Conservation (phyloP, 1,140 invertebrate species). For the Pteromalus puparum region DNA sequence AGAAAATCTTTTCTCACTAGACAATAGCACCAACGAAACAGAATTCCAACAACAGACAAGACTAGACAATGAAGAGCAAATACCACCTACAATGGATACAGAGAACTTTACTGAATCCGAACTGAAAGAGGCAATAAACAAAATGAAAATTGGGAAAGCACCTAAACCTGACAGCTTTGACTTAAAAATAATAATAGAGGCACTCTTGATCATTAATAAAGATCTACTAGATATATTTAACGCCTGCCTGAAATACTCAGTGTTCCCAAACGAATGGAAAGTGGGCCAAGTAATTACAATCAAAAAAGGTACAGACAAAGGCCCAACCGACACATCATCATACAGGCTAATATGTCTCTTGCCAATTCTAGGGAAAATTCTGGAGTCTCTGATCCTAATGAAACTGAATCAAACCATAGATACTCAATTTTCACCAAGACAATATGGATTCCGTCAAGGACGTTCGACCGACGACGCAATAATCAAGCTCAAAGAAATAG, state of each 20-base stretch:
- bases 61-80: no score
- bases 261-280: slow-evolving; percentile 52
- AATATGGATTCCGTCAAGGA: slow-evolving; percentile 29
- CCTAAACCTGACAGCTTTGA: no score
- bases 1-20: no score
- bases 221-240: slow-evolving; percentile 28
- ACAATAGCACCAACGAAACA: no score
- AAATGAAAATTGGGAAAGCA: no score
- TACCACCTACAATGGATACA: no score
- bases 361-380: slow-evolving; percentile 57
- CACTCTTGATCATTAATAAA: no score
- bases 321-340: slow-evolving; percentile 46
- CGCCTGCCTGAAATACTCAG: slow-evolving; percentile 45
- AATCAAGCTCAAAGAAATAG: no score
- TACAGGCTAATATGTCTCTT: slow-evolving; percentile 60
- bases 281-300: slow-evolving; percentile 43
- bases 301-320: slow-evolving; percentile 54
- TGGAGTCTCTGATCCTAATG: slow-evolving; percentile 54
- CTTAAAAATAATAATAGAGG: no score
- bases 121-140: no score
- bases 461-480: slow-evolving; percentile 39
- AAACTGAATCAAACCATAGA: not conserved
- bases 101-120: no score
- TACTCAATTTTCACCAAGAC: slow-evolving; percentile 30
- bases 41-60: no score